A percentile compares a stretch with the other conserved stretches of the same genome.
Evolutionary conservation across 2,888 invertebrate species (phyloP).

Genomic region (Agelastica alni): DNA sequence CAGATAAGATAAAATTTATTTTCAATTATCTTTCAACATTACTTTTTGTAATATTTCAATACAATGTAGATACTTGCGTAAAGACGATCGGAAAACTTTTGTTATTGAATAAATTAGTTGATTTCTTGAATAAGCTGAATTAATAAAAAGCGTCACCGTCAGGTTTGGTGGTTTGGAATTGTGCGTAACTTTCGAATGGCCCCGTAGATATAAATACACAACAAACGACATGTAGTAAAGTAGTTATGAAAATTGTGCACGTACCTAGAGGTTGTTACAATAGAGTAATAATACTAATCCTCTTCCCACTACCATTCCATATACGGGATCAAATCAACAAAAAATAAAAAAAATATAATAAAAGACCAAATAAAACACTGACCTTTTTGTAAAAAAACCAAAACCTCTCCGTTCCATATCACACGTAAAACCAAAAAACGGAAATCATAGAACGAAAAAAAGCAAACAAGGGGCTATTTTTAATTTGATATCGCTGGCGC

Average conservation of each 20-base stretch:
- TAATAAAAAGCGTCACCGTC: no score
- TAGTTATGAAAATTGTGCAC: constrained; percentile 7
- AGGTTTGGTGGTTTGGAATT: no score
- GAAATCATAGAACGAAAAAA: constrained; percentile 28
- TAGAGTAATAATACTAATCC: constrained; percentile 8
- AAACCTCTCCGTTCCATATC: constrained; percentile 80
- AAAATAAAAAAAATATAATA: constrained; percentile 55
- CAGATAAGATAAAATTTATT: no score
- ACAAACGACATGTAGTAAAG: constrained; percentile 1
- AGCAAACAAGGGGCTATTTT: no score
- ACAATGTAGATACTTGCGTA: no score
- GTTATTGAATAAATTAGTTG: no score
- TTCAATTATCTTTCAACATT: no score
- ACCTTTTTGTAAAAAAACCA: constrained; percentile 82
- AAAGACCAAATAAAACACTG: constrained; percentile 62
- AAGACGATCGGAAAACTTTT: no score
- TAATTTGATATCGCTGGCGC: no score
- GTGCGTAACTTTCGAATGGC: not conserved
- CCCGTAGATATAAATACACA: constrained; percentile 15
- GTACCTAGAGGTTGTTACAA: constrained; percentile 15
- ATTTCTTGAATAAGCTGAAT: no score
- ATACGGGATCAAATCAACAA: constrained; percentile 23
- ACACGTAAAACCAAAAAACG: constrained; percentile 51
- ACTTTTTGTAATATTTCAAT: no score
- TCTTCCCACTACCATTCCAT: constrained; percentile 19